Evolutionary conservation across 2,888 invertebrate genomes (phyloP), one percentile per base, ranked within the genome.

Genomic region (Polyploca ridens): DNA sequence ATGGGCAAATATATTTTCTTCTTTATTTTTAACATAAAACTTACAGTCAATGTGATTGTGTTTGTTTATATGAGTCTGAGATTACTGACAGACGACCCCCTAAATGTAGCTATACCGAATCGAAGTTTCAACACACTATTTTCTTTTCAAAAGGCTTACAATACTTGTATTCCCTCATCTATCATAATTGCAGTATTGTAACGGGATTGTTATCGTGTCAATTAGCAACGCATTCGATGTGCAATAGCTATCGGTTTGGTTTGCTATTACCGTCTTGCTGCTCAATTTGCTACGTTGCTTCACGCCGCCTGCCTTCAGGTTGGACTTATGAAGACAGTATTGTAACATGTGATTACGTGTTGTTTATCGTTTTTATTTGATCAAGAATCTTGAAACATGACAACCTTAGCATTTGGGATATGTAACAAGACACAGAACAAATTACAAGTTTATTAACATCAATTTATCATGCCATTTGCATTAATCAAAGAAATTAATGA

Each of bases 181-280:
- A 54, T 46, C 46, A n/a, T 16, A 19, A 49, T 54, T 54, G 54
- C 49, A 49, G 49, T 38, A 8, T 49, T n/a, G 16, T 19, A 54
- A 54, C 54, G 54, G 54, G 10, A 54, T 54, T 54, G 16, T 54
- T 70, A 72, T 70, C 72, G 64, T 70, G 67, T 65, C 65, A 62
- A 79, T 81, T 79, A 63, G 76, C 63, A 69, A 73, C 70, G 76
- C 73, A 61, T 66, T 70, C 78, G 69, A 69, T 71, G 66, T 71
- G 70, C 69, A 63, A 75, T 72, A 74, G 78, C 77, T 84, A 81
- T 81, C 77, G 73, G 70, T 69, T 60, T 69, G 73, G 70, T 69
- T 60, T 69, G 71, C 58, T 60, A 68, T 74, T 76, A 75, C 71
- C 73, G 69, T 72, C 68, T 72, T 58, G 65, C 54, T 57, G 63